phyloP scores from a whole-genome alignment of 2,888 invertebrate genomes.

The Macaria liturata region DNA sequence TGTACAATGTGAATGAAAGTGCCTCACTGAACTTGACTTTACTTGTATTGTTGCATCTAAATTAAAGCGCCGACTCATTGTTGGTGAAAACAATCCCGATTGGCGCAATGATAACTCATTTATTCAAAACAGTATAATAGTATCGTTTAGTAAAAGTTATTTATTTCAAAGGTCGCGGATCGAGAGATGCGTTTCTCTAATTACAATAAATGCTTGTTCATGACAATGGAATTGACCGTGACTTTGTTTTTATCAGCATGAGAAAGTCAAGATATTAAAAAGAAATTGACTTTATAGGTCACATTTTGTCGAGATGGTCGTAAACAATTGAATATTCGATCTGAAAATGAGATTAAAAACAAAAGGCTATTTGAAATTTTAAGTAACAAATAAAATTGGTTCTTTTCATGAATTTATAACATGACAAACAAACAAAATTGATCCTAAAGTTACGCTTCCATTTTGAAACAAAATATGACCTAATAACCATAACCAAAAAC shows the following conservation, averaged over 20 bases:
- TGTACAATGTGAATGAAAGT: slow-evolving; percentile 3
- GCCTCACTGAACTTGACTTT: slow-evolving; percentile 28
- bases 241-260: no score
- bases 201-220: slow-evolving; percentile 10
- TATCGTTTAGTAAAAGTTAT: slow-evolving; percentile 59
- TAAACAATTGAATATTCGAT: no score
- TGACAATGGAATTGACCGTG: not conserved
- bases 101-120: slow-evolving; percentile 55
- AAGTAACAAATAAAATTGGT: no score
- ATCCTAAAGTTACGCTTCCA: not conserved
- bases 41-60: slow-evolving; percentile 32
- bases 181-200: slow-evolving; percentile 43
- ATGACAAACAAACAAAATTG: no score
- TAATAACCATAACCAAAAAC: slow-evolving; percentile 29
- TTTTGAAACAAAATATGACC: slow-evolving; percentile 26
- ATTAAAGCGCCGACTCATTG: slow-evolving; percentile 59
- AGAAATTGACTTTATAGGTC: no score
- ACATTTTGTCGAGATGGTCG: no score
- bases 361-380: no score
- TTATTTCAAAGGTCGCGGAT: slow-evolving; percentile 54
- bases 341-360: no score
- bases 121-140: slow-evolving; percentile 56
- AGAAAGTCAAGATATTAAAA: no score
- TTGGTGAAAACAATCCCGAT: slow-evolving; percentile 66
- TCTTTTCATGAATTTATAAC: no score